Evolutionary conservation across 2,888 invertebrate species (phyloP).

Genomic region (Ormyrus thymus): DNA sequence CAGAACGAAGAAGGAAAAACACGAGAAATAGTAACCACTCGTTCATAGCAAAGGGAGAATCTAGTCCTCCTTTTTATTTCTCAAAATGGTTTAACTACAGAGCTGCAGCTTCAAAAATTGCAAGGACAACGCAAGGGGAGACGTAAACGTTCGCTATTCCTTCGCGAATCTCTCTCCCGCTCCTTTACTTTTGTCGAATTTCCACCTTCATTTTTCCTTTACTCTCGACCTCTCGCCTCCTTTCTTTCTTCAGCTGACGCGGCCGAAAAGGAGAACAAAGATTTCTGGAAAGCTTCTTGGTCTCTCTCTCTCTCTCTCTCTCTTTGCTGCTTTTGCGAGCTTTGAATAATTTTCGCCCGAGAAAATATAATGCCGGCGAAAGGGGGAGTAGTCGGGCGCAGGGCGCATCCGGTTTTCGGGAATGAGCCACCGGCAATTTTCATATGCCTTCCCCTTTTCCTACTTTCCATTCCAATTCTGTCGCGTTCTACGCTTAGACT

Average conservation of each 20-base stretch:
- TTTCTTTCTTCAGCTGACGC: neutral
- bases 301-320: neutral
- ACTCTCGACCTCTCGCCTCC: neutral
- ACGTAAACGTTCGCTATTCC: too few species aligned
- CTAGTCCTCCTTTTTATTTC: too few species aligned
- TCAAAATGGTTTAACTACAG: too few species aligned
- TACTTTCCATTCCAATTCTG: neutral
- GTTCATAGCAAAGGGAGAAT: too few species aligned
- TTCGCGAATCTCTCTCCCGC: neutral
- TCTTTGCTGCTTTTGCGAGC: neutral
- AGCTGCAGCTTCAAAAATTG: too few species aligned
- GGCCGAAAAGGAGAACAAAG: conserved; percentile 24
- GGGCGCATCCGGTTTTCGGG: conserved; percentile 36
- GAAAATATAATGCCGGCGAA: conserved; percentile 19
- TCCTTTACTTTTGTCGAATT: neutral
- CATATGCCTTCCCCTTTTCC: conserved; percentile 6
- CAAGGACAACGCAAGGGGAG: too few species aligned
- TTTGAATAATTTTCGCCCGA: conserved; percentile 43
- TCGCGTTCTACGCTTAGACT: neutral
- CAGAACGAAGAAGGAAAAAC: too few species aligned
- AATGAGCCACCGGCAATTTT: conserved; percentile 40
- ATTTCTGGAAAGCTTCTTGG: neutral
- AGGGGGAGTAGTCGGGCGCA: conserved; percentile 4
- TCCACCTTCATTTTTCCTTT: conserved; percentile 13
- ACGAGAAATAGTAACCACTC: too few species aligned